Percentiles rank a stretch among this genome's conserved stretches.
phyloP scores from a whole-genome alignment of 1,140 invertebrate species.

The Whitmania pigra region DNA sequence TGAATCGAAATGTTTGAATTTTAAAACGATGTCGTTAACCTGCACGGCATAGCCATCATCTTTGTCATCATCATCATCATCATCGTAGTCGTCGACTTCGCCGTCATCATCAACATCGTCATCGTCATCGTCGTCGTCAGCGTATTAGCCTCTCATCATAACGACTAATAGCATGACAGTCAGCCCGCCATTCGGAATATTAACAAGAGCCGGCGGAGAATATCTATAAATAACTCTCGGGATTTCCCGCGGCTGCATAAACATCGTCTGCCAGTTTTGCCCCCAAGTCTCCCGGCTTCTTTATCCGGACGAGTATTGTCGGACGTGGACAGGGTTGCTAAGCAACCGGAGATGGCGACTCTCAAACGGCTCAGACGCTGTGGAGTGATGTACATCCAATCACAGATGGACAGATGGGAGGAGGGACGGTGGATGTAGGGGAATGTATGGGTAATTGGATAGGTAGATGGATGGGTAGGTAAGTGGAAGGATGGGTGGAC shows the following conservation, averaged over 20 bases:
- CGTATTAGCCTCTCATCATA: background rate
- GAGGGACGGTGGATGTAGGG: too few species aligned
- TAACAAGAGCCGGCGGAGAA: background rate
- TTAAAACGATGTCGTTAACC: background rate
- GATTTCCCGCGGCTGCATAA: background rate
- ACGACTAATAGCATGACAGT: background rate
- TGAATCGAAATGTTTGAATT: background rate
- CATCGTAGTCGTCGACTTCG: background rate
- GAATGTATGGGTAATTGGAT: too few species aligned
- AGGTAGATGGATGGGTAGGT: too few species aligned
- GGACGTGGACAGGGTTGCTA: too few species aligned
- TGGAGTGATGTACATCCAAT: too few species aligned
- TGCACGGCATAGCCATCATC: background rate
- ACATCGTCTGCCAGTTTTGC: too few species aligned
- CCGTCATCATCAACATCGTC: background rate
- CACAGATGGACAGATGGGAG: too few species aligned
- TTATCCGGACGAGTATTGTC: too few species aligned
- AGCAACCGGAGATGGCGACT: too few species aligned
- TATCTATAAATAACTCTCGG: background rate
- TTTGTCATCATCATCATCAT: background rate
- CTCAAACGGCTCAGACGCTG: too few species aligned
- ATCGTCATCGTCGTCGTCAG: background rate
- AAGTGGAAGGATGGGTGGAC: too few species aligned
- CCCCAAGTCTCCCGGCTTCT: too few species aligned
- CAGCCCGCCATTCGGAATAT: background rate